Evolutionary conservation across 2,888 invertebrate species (phyloP), one percentile per base, ranked within the genome.

Genomic region (Bibio marci): DNA sequence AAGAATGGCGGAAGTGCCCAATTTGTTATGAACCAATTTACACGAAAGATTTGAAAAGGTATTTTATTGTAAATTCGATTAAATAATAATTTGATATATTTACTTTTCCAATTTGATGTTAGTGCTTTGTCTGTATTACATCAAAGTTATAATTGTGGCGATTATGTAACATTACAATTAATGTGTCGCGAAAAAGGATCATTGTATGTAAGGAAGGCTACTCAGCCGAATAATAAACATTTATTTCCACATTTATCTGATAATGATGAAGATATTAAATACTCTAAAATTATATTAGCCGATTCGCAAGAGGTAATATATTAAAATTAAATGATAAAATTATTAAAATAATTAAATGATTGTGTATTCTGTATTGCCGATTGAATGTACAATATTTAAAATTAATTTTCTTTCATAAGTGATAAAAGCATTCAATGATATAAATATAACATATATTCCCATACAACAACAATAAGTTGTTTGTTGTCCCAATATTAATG

Each of bases 21-120:
- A 92, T 97, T 45, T 97, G 95, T 59, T 80, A 79, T 49, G 85
- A 88, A 51, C 70, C 79, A 2, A 66, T 95, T 37, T 71, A 80
- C 44, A 78, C 76, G 43, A 65, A 71, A 28, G 87, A 92, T 53
- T 70, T 95, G 48, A 91, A 86, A 68, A 76, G 88, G 75, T 81
- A 55, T 22, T 22, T 22, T 4, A 22, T n/a, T n/a, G n/a, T n/a
- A n/a, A n/a, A n/a, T n/a, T n/a, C n/a, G n/a, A n/a, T n/a, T n/a
- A n/a, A n/a, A n/a, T n/a, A n/a, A n/a, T n/a, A n/a, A n/a, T n/a
- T n/a, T n/a, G n/a, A n/a, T n/a, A n/a, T n/a, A n/a, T n/a, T n/a
- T n/a, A n/a, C n/a, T n/a, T n/a, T n/a, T n/a, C n/a, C n/a, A 22
- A 22, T 22, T 4, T 22, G 8, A 22, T 22, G 4, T 22, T 8